Evolutionary conservation across 2,888 invertebrate genomes (phyloP).

Genomic region (Anoplius nigerrimus): DNA sequence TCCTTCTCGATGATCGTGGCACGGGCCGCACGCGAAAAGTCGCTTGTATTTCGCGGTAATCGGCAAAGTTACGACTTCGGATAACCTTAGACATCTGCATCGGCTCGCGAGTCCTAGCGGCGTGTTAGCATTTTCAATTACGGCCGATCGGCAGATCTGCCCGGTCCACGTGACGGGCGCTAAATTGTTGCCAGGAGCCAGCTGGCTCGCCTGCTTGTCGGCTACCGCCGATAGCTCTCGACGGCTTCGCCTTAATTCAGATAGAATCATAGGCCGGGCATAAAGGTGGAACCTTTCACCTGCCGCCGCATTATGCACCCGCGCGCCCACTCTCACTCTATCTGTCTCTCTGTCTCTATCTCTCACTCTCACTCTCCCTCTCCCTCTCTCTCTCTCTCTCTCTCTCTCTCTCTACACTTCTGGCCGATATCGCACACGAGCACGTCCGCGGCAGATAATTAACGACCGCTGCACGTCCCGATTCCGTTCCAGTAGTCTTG

Average conservation of each 20-base stretch:
- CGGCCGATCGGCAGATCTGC: too few species aligned
- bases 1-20: not conserved
- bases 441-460: conserved; percentile 23
- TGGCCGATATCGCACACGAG: conserved; percentile 18
- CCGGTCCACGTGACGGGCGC: conserved; percentile 8
- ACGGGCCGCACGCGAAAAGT: not conserved
- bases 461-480: conserved; percentile 18
- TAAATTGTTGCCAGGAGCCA: conserved; percentile 32
- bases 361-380: too few species aligned
- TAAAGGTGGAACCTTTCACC: conserved; percentile 45
- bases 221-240: conserved; percentile 16
- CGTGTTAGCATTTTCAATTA: not conserved
- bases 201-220: too few species aligned
- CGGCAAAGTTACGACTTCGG: not conserved
- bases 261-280: conserved; percentile 45
- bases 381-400: too few species aligned
- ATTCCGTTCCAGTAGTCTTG: too few species aligned
- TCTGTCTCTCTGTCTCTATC: too few species aligned
- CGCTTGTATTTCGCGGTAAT: not conserved
- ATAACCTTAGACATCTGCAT: too few species aligned
- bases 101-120: not conserved
- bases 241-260: conserved; percentile 30
- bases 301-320: conserved; percentile 38
- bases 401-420: too few species aligned
- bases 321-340: too few species aligned